Evolutionary conservation across 2,888 invertebrate genomes (phyloP), one percentile per base, ranked within the genome.

Genomic region (Siphlonurus alternatus): DNA sequence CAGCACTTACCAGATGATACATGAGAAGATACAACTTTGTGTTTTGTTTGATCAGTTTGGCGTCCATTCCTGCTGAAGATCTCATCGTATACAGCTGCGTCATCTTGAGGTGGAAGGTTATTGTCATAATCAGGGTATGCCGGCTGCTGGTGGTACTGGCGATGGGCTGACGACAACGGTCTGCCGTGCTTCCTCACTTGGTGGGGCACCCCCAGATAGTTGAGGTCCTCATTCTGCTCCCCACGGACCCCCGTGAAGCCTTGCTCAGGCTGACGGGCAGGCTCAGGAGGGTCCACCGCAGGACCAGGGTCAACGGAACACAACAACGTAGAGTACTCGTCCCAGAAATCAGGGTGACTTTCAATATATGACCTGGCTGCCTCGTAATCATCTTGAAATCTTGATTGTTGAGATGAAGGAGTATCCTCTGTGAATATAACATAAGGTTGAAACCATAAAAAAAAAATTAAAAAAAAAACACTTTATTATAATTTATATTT

Each of bases 301-400:
- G 56, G 5, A 5, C n/a, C 22, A 20, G n/a, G n/a, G 5, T 56
- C 56, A 5, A 5, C 7, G 7, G 56, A n/a, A 22, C 56, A 56
- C 7, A 56, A 7, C 20, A 56, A 5, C 7, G n/a, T 56, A 10
- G 22, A n/a, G 22, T 70, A 71, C 18, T 69, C 67, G 25, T 69
- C 68, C 65, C 71, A 70, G 63, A 70, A 70, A 64, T 76, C 74
- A 1, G 78, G 76, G 69, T 79, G 76, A 2, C 72, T 69, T 62
- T 71, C 69, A 1, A 78, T 67, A 71, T 56, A 56, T n/a, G n/a
- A 20, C 22, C 15, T 56, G 56, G 56, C 56, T 5, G 22, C 22
- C n/a, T 5, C 19, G 19, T 22, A 56, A 22, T 56, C 56, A 18
- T 56, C 56, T 7, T 56, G 19, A 7, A 56, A n/a, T 7, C 20